Evolutionary conservation across 2,797 vertebrate species (phyloP), one percentile per base, ranked within the genome.

Genomic region (Amphiprion clarkii): DNA sequence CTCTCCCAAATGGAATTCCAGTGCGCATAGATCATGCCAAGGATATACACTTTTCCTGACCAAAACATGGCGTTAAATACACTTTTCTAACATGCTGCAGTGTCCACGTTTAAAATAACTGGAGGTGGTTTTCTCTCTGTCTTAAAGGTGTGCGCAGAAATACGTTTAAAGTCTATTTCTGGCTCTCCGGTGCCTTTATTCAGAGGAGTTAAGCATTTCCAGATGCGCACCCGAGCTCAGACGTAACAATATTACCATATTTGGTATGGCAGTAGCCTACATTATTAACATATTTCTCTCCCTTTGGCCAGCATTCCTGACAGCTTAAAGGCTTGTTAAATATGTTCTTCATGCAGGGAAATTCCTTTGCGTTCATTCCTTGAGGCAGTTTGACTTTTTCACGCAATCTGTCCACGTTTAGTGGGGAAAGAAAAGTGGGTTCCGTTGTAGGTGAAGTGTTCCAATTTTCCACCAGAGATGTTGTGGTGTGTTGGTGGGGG

Each of bases 211-310:
- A 97, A 98, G 93, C 94, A 87, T 91, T 96, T 98, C 97, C 98
- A 99, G 98, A 98, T 98, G 97, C 95, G 95, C 93, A 93, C 95
- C 95, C 94, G 95, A 96, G 95, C 95, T 95, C 95, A 97, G 96
- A 99, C 97, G 97, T 98, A 98, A 99, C 96, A 96, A 96, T 97
- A 98, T 98, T 95, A 92, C 98, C 98, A 98, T 99, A 99, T 98
- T 98, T 98, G 98, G 97, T 98, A 97, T 96, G 96, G 97, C 97
- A 97, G 96, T 96, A 97, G 97, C 95, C 94, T 94, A 95, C 97
- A 96, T 98, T 98, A 98, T 97, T 97, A 96, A 96, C 97, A 99
- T 98, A 97, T 97, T 97, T 97, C 94, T 96, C 89, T 93, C 89
- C 94, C 84, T 89, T 89, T 95, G 96, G 95, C 96, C 97, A 96